Base-by-base conservation (phyloP, 2,113 vertebrate species). In the Phycodurus eques region DNA sequence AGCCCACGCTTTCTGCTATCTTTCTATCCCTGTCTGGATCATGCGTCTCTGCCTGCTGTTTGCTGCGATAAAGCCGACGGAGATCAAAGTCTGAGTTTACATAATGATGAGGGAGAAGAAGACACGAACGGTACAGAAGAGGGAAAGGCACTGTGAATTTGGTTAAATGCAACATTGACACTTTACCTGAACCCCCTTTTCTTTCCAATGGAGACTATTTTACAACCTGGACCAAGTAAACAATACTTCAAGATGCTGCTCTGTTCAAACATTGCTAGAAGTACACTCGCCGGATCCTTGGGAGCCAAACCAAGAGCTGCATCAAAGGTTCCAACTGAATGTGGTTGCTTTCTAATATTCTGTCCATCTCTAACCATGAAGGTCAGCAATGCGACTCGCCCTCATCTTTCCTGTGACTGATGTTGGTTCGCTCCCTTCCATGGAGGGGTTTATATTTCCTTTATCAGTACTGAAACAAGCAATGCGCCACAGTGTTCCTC, bases 21-120 rank as follows among this genome's bases (percentile, higher is more conserved):
- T 68, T 70, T 75, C 53, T 72, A 56, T 72, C 80, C 68, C 70
- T 71, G 39, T 78, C 63, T 31, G 10, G 20, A 87, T 83, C 72
- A 70, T 76, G 76, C 76, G 72, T 80, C 81, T 87, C 70, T 74
- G 27, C 42, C 62, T 82, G 73, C 85, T 83, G 70, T 84, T 59
- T 31, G 83, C 79, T 80, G 73, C 79, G 83, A 85, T 87, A 83
- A 87, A 87, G 76, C 81, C 78, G 83, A 75, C 85, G 31, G 65
- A 87, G 77, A 90, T 89, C 84, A 89, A 89, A 90, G 80, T 87
- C 49, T 68, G 76, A 80, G 81, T 85, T 89, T 84, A 80, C 87
- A 85, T 89, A 87, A 81, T 80, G 73, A 70, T 60, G 76, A 64
- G 81, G 62, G 56, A 66, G 60, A 69, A 71, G 74, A 68, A n/a